These are phyloP conservation scores for Steinernema scapterisci DNA, from an alignment of 2,888 invertebrate species.

Conservation along the genomic window DNA sequence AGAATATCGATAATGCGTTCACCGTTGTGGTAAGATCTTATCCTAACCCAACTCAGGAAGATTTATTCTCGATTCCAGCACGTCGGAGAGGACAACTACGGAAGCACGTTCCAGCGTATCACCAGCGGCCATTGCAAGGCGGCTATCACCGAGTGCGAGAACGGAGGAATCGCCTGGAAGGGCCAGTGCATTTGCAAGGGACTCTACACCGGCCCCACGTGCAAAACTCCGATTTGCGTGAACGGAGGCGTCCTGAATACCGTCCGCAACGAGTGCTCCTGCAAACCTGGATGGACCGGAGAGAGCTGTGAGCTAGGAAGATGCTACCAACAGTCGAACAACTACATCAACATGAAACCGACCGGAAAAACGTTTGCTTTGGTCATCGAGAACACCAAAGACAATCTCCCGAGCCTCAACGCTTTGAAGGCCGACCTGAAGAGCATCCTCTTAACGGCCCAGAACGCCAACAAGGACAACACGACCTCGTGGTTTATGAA, in stretches of 20 bases:
- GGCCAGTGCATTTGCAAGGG: slow-evolving; percentile 40
- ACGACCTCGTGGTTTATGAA: slow-evolving; percentile 45
- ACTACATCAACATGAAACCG: slow-evolving; percentile 29
- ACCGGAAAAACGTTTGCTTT: slow-evolving; percentile 46
- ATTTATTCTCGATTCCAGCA: slow-evolving; percentile 20
- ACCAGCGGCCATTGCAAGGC: slow-evolving; percentile 36
- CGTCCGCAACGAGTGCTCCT: slow-evolving; percentile 18
- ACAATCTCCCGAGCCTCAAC: slow-evolving; percentile 39
- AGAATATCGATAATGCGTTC: slow-evolving; percentile 36
- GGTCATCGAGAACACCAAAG: slow-evolving; percentile 46
- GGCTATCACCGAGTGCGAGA: slow-evolving; percentile 43
- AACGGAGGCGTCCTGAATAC: slow-evolving; percentile 32
- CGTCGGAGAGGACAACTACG: slow-evolving; percentile 56
- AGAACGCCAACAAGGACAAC: background rate
- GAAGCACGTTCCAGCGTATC: slow-evolving; percentile 56
- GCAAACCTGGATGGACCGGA: slow-evolving; percentile 33
- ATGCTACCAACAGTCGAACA: background rate
- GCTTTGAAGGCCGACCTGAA: slow-evolving; percentile 31
- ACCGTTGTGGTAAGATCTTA: background rate
- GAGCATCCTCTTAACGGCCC: slow-evolving; percentile 3
- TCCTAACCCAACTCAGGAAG: background rate
- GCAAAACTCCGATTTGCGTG: slow-evolving; percentile 17
- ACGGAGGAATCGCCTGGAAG: slow-evolving; percentile 52
- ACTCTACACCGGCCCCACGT: slow-evolving; percentile 2
- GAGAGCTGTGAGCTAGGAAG: slow-evolving; percentile 30